Base-by-base conservation (phyloP, 2,888 invertebrate genomes). In the Trichogramma evanescens region DNA sequence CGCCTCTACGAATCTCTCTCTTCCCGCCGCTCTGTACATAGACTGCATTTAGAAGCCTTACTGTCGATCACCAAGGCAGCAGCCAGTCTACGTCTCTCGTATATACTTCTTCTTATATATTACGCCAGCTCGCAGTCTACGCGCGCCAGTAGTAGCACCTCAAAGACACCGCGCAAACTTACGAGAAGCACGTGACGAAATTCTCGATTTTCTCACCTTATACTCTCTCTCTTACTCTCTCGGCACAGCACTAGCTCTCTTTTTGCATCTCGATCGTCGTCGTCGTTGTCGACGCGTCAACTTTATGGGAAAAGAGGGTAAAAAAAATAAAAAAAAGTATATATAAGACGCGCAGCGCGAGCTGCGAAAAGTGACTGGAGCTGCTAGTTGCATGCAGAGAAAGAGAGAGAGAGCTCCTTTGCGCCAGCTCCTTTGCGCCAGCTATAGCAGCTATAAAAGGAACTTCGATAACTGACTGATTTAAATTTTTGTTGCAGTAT, bases 181-280 rank as follows among this genome's bases (percentile, higher is more conserved):
- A 74, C 69, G 73, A 72, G 71, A 67, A 66, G 70, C 68, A 72
- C 75, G 75, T 76, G 76, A 76, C 72, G 68, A 71, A 75, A 75
- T 75, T 75, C 69, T 66, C 66, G 70, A 73, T 62, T 55, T 51
- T 44, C 54, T 26, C 7, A 5, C 43, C 42, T 43, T 26, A 50
- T 41, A 44, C n/a, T 66, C 64, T 56, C 62, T 61, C 49, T 44
- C 59, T 59, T 49, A 54, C 58, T 39, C 54, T 56, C 50, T 13
- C 58, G 56, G 59, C 59, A 56, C 56, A 44, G 50, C 56, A 50
- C 42, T 40, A 6, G 46, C 54, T 45, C 54, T 39, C 9, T 26
- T 26, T 26, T 26, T 26, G 50, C 41, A 55, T 56, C 42, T 44
- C 8, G 13, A n/a, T 6, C 26, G 26, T 26, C 26, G 26, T 26